Conservation (phyloP, 2,888 invertebrate genomes). For the Pseudolycoriella hygida region DNA sequence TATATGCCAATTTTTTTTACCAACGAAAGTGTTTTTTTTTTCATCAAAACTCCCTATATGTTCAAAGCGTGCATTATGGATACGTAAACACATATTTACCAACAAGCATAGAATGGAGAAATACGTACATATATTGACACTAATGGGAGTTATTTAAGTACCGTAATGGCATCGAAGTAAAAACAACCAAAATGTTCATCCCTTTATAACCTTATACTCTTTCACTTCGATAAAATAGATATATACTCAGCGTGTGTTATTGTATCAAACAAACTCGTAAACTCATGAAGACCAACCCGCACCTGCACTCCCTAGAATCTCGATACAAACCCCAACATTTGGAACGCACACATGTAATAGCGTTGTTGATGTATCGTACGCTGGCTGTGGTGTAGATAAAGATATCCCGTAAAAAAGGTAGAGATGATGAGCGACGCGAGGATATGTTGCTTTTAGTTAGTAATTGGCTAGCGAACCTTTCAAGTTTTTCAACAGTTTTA, state of each 20-base stretch:
- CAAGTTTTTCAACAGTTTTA: neutral
- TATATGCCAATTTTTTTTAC: neutral
- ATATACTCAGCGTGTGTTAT: neutral
- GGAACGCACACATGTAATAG: too few species aligned
- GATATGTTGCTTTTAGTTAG: conserved; percentile 14
- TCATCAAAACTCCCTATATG: neutral
- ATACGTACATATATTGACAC: neutral
- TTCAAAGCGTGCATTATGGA: neutral
- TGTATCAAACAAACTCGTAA: neutral
- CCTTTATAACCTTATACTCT: neutral
- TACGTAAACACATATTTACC: neutral
- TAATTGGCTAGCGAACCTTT: conserved; percentile 16
- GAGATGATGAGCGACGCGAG: neutral
- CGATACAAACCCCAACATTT: neutral
- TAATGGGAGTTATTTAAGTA: conserved; percentile 1
- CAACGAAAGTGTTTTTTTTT: neutral
- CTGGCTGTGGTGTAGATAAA: too few species aligned
- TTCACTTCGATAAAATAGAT: neutral
- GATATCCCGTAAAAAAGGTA: too few species aligned
- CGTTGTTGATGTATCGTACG: too few species aligned
- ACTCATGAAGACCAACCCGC: neutral
- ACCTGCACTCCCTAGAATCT: neutral
- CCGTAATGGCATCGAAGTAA: neutral
- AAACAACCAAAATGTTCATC: conserved; percentile 1
- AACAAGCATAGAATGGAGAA: neutral